Evolutionary conservation across 64 coral and sea anemone species (phyloP).

Genomic region (Pocillopora verrucosa): DNA sequence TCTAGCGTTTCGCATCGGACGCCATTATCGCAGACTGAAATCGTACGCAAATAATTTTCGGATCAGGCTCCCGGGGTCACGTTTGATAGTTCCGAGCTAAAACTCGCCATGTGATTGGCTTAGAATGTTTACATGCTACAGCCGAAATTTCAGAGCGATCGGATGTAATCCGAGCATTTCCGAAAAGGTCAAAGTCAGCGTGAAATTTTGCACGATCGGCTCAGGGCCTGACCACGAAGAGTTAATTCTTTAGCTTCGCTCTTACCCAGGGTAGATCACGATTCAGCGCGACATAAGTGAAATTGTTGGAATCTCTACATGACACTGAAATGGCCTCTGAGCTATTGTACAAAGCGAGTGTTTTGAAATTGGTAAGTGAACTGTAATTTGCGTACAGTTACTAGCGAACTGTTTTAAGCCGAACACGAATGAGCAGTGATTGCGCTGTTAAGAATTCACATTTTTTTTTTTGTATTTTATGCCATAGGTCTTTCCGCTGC

Average conservation of each 20-base stretch:
- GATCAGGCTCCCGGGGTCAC: too few relatives aligned
- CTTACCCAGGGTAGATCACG: background rate
- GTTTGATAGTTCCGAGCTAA: too few relatives aligned
- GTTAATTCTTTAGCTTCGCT: background rate
- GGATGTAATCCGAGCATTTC: too few relatives aligned
- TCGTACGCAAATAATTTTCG: too few relatives aligned
- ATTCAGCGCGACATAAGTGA: background rate
- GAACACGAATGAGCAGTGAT: background rate
- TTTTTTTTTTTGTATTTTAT: background rate
- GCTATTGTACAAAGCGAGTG: background rate
- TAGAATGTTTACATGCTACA: too few relatives aligned
- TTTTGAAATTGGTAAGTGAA: conserved; percentile 40
- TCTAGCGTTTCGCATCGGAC: too few relatives aligned
- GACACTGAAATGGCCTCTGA: conserved; percentile 9
- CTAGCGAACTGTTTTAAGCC: background rate
- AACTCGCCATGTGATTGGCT: too few relatives aligned
- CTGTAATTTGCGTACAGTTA: conserved; percentile 9
- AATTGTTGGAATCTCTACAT: background rate
- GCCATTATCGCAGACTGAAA: too few relatives aligned
- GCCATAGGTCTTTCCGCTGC: conserved; percentile 1
- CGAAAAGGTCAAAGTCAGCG: too few relatives aligned
- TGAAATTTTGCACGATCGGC: too few relatives aligned
- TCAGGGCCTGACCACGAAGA: too few relatives aligned
- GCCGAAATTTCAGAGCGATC: too few relatives aligned
- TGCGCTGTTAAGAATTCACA: background rate